Conservation (phyloP, 1,140 invertebrate species). For the Ceratina calcarata region DNA sequence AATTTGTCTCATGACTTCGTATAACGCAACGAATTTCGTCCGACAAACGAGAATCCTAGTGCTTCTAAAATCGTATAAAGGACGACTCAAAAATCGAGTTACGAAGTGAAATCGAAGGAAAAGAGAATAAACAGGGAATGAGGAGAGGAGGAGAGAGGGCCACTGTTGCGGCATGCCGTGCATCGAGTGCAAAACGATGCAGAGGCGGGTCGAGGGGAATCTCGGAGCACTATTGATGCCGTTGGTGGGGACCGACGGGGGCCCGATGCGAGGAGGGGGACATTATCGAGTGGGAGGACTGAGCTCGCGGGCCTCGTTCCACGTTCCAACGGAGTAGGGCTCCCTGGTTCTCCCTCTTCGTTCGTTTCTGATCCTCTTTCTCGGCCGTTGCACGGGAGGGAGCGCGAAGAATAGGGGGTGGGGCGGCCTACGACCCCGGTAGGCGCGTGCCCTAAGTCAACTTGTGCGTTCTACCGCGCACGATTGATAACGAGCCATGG, state of each 20-base stretch:
- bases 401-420: slow-evolving; percentile 45
- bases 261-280: slow-evolving; percentile 19
- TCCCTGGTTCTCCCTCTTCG: slow-evolving; percentile 16
- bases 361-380: not conserved
- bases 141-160: slow-evolving; percentile 43
- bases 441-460: slow-evolving; percentile 76
- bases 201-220: slow-evolving; percentile 60
- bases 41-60: too few relatives aligned
- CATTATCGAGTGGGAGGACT: slow-evolving; percentile 61
- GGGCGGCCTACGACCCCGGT: slow-evolving; percentile 65
- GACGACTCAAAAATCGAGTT: not conserved
- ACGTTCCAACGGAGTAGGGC: slow-evolving; percentile 24
- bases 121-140: slow-evolving; percentile 1
- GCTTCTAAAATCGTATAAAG: not conserved
- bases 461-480: slow-evolving; percentile 56
- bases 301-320: slow-evolving; percentile 51
- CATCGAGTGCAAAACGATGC: slow-evolving; percentile 41
- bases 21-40: too few relatives aligned
- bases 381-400: not conserved
- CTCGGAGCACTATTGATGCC: slow-evolving; percentile 19
- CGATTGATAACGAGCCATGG: slow-evolving; percentile 65
- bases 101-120: not conserved
- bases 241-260: slow-evolving; percentile 22
- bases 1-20: too few relatives aligned
- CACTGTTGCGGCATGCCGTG: slow-evolving; percentile 48